These are phyloP conservation scores for Tryphoninae sp. DNA, from an alignment of 2,888 invertebrate genomes.

Conservation along the genomic window DNA sequence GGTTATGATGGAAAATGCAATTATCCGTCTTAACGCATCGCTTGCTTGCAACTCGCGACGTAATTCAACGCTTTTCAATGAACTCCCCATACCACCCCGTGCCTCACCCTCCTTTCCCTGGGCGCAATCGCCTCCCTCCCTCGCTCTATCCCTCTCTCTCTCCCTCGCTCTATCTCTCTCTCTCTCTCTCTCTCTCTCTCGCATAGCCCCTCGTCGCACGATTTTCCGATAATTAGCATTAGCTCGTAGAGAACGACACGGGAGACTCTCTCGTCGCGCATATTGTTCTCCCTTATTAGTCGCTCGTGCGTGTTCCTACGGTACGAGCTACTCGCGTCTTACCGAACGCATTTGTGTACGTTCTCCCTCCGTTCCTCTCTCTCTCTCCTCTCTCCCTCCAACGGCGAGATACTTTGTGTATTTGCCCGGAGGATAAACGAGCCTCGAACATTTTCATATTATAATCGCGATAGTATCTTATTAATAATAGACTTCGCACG, in stretches of 20 bases:
- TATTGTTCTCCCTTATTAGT: constrained; percentile 61
- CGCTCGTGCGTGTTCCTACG: constrained; percentile 56
- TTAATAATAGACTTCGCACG: constrained; percentile 38
- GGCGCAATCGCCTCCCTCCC: no score
- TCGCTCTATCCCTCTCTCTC: no score
- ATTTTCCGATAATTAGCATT: constrained; percentile 76
- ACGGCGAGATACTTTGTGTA: background rate
- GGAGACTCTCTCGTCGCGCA: constrained; percentile 48
- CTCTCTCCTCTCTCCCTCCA: background rate
- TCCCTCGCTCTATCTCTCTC: no score
- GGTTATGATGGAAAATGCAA: constrained; percentile 68
- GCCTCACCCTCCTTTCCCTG: no score
- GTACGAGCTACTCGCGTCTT: constrained; percentile 49
- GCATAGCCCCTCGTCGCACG: constrained; percentile 45
- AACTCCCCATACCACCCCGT: constrained; percentile 51
- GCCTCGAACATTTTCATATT: constrained; percentile 11
- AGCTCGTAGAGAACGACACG: constrained; percentile 49
- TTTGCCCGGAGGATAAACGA: background rate
- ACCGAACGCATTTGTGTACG: constrained; percentile 5
- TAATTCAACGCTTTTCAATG: constrained; percentile 78
- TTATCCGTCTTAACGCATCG: constrained; percentile 76
- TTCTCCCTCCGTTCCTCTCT: background rate
- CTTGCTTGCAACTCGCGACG: constrained; percentile 64
- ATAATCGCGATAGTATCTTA: constrained; percentile 39
- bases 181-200: no score